phyloP scores from a whole-genome alignment of 2,797 vertebrate genomes.

The Chromis chromis region DNA sequence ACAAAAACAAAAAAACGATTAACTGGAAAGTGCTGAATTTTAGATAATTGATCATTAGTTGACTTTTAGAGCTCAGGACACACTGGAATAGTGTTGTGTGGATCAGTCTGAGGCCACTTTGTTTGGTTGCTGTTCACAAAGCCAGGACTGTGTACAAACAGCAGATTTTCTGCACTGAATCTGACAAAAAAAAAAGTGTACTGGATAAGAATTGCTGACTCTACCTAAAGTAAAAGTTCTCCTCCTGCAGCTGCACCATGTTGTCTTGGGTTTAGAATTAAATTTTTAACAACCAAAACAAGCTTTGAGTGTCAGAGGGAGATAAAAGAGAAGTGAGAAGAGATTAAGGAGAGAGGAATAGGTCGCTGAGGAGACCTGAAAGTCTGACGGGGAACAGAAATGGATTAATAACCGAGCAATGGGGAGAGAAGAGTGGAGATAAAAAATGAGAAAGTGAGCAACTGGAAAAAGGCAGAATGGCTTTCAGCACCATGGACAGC shows the following conservation, averaged over 20 bases:
- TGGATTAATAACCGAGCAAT: slow-evolving; percentile 12
- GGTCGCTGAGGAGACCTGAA: background rate
- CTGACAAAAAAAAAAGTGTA: no score
- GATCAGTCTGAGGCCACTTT: no score
- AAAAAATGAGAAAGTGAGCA: slow-evolving; percentile 13
- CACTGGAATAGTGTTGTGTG: no score
- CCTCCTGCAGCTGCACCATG: no score
- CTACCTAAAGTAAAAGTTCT: background rate
- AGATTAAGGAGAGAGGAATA: slow-evolving; percentile 10
- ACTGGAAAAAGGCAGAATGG: slow-evolving; percentile 16
- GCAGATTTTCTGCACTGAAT: no score
- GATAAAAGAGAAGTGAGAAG: background rate
- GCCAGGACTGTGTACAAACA: no score
- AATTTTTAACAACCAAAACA: slow-evolving; percentile 12
- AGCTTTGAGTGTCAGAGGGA: background rate
- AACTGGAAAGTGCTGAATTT: no score
- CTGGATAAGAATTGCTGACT: no score
- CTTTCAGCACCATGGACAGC: slow-evolving; percentile 74
- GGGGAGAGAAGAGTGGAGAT: slow-evolving; percentile 11
- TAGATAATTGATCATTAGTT: no score
- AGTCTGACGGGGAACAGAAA: background rate
- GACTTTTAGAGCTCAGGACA: no score
- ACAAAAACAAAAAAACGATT: no score
- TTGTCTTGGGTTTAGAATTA: background rate
- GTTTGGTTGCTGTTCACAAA: no score